Base-by-base conservation (phyloP, 1,140 invertebrate genomes). In the Heliothis subflexa region DNA sequence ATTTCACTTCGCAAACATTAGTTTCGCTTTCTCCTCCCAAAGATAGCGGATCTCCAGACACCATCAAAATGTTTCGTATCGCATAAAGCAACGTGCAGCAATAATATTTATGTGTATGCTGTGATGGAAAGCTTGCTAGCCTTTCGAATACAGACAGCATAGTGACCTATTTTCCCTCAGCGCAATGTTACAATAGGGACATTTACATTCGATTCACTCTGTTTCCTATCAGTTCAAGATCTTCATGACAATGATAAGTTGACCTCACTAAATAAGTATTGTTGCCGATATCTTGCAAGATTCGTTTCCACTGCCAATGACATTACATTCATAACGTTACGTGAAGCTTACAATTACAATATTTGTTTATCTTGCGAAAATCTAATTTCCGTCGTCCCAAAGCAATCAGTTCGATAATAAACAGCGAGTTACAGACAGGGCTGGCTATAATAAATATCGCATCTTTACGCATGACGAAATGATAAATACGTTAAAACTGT, bases 201-300 rank as follows among this genome's bases (percentile, higher is more conserved):
- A 68, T 68, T 68, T 68, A 68, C 64, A 68, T 68, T 68, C 64
- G 64, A 68, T 68, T 68, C 64, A 68, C 64, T 68, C 64, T 68
- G 47, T 68, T 68, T 68, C 61, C 64, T 68, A 68, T 68, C 64
- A 68, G 45, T 68, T 68, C 18, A 68, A 50, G 45, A 68, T 68
- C 64, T 68, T 68, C 61, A 68, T 33, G 64, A 68, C 64, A 68
- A 68, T 68, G 45, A 68, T 68, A 50, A 68, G 45, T 50, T 68
- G 64, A 68, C 64, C 64, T 68, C 18, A 68, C 47, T 68, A 25
- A 49, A 28, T 61, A 49, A 49, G 11, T 21, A 50, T 50, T 50
- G 21, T 68, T 50, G 45, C 45, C 55, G 12, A 62, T 62, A 28
- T 62, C 59, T 5, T n/a, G 9, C 55, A 33, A 14, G 59, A 62